Conservation (phyloP, 2,113 vertebrate genomes). For the Suncus etruscus region DNA sequence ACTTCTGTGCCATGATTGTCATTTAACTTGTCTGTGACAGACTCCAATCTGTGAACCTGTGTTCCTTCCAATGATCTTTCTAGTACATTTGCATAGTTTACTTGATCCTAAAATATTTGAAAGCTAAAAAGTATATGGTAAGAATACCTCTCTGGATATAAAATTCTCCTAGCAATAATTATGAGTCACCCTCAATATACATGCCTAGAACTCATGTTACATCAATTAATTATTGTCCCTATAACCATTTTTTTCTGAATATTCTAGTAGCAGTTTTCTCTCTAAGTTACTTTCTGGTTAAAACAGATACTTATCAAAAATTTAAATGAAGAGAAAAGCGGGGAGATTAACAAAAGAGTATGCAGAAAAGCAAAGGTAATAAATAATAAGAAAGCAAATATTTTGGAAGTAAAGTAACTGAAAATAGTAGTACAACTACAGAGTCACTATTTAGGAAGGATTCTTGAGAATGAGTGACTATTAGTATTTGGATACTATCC, state of each 20-base stretch:
- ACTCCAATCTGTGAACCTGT: neutral
- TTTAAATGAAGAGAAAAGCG: neutral
- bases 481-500: neutral
- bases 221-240: conserved; percentile 2
- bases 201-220: neutral
- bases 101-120: neutral
- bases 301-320: conserved; percentile 24
- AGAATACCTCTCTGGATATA: neutral
- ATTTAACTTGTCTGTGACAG: neutral
- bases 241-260: neutral
- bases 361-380: neutral
- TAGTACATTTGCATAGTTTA: neutral
- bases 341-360: conserved; percentile 8
- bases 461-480: neutral
- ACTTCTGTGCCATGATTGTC: neutral
- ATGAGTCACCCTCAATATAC: neutral
- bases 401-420: neutral
- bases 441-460: too few relatives aligned
- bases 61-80: neutral
- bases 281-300: neutral
- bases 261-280: neutral
- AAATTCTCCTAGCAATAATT: conserved; percentile 23
- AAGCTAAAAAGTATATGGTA: neutral
- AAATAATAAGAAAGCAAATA: neutral
- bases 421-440: neutral